phyloP scores from a whole-genome alignment of 35 echinoderm and acorn worm genomes.

The Holothuria glaberrima region DNA sequence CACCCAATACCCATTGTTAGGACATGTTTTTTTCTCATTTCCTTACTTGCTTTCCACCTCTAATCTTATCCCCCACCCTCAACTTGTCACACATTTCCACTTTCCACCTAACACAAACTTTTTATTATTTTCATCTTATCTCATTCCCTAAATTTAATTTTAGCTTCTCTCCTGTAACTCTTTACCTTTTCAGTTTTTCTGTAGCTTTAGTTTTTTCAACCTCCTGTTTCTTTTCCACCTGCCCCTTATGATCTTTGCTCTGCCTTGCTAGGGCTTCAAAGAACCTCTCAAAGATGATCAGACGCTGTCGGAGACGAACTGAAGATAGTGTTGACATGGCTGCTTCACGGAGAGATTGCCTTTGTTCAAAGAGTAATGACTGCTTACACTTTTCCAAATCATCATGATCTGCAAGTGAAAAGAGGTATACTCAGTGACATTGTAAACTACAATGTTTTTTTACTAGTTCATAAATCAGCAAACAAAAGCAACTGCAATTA shows the following conservation, averaged over 20 bases:
- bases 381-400: slow-evolving; percentile 79
- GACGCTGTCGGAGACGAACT: slow-evolving; percentile 76
- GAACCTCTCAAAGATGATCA: slow-evolving; percentile 89
- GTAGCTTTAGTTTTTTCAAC: slow-evolving; percentile 38
- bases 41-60: too few species aligned
- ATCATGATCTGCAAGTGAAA: slow-evolving; percentile 62
- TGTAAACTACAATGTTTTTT: too few species aligned
- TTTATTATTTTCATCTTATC: neutral
- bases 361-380: slow-evolving; percentile 84
- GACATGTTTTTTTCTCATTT: too few species aligned
- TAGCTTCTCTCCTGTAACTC: neutral
- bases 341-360: slow-evolving; percentile 70
- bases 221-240: slow-evolving; percentile 49
- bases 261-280: slow-evolving; percentile 88
- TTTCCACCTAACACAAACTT: neutral
- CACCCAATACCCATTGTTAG: too few species aligned
- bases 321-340: slow-evolving; percentile 91
- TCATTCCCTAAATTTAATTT: neutral
- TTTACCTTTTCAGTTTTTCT: slow-evolving; percentile 53
- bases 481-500: too few species aligned
- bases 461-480: too few species aligned
- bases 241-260: slow-evolving; percentile 81
- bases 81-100: too few species aligned
- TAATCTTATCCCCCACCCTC: too few species aligned
- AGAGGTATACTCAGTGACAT: neutral